Conservation (phyloP, 2,113 vertebrate genomes). For the Bothrops jararaca region DNA sequence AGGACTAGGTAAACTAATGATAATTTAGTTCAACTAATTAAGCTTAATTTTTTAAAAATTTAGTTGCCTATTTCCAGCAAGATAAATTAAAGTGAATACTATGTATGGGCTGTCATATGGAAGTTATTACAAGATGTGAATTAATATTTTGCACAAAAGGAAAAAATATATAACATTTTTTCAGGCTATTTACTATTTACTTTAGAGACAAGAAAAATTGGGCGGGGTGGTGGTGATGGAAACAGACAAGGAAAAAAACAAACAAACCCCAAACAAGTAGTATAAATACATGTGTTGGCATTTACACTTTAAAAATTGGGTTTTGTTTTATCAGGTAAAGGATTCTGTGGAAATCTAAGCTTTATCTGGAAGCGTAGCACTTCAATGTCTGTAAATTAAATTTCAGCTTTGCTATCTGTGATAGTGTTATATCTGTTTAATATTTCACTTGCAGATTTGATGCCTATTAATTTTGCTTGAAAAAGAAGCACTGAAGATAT, state of each 20-base stretch:
- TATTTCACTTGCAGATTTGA: neutral
- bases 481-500: neutral
- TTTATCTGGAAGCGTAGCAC: neutral
- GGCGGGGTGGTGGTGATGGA: neutral
- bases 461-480: neutral
- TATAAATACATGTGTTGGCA: neutral
- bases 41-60: constrained; percentile 28
- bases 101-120: neutral
- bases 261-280: neutral
- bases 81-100: neutral
- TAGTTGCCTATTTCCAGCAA: neutral
- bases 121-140: neutral
- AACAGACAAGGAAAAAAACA: neutral
- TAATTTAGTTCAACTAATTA: constrained; percentile 58
- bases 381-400: neutral
- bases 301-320: neutral
- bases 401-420: neutral
- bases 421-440: neutral
- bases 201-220: neutral
- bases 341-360: neutral
- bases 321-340: neutral
- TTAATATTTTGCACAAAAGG: neutral
- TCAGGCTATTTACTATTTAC: neutral
- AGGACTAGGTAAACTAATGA: constrained; percentile 26
- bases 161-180: neutral